These are phyloP conservation scores for Hanleya hanleyi DNA, from an alignment of 2,888 invertebrate species.

Conservation along the genomic window DNA sequence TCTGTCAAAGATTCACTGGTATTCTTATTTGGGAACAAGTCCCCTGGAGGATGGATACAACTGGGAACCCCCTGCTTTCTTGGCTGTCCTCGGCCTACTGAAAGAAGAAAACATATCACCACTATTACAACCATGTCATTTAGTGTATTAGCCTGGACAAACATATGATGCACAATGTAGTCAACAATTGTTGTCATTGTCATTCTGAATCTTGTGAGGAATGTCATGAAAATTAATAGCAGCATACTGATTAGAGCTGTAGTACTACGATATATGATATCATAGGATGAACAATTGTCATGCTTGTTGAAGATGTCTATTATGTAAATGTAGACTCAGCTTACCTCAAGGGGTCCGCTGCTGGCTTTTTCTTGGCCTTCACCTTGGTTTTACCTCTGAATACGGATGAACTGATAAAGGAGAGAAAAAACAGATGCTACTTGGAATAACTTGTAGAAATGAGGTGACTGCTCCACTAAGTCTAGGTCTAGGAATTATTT, in stretches of 20 bases:
- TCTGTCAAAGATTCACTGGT: too few species aligned
- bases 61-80: slow-evolving; percentile 32
- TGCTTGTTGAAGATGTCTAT: too few species aligned
- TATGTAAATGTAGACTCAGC: too few species aligned
- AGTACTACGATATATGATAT: too few species aligned
- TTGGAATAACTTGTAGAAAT: too few species aligned
- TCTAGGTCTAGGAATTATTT: too few species aligned
- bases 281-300: too few species aligned
- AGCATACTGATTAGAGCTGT: too few species aligned
- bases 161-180: not conserved
- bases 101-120: not conserved
- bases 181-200: not conserved
- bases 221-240: too few species aligned
- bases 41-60: slow-evolving; percentile 53
- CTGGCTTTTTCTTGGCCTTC: slow-evolving; percentile 41
- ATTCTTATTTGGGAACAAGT: slow-evolving; percentile 52
- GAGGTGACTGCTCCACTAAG: too few species aligned
- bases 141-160: too few species aligned
- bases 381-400: slow-evolving; percentile 53
- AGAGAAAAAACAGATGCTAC: slow-evolving; percentile 8
- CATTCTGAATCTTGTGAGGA: too few species aligned
- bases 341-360: not conserved
- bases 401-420: slow-evolving; percentile 52
- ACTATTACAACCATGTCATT: not conserved
- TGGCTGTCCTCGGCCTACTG: slow-evolving; percentile 41